These are phyloP conservation scores for Margaritifera margaritifera DNA, from an alignment of 2,888 invertebrate species.

Conservation along the genomic window DNA sequence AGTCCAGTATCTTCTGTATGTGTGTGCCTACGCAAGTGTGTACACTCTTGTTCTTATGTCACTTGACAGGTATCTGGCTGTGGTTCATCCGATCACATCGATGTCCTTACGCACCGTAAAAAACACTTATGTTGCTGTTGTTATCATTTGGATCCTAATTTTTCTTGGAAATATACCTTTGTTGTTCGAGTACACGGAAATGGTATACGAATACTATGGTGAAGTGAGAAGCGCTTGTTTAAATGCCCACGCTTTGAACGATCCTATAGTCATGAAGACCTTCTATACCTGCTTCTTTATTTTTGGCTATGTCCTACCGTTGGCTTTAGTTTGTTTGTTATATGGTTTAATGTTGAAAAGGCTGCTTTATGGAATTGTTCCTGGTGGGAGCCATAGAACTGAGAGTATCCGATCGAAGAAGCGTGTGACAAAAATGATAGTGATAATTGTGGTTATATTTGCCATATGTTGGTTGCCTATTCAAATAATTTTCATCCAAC, in stretches of 20 bases:
- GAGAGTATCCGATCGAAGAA: slow-evolving; percentile 88
- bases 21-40: slow-evolving; percentile 93
- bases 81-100: slow-evolving; percentile 92
- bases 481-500: slow-evolving; percentile 81
- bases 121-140: slow-evolving; percentile 86
- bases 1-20: slow-evolving; percentile 92
- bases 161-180: slow-evolving; percentile 66
- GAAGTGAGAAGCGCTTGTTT: slow-evolving; percentile 62
- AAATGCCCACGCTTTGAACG: slow-evolving; percentile 27
- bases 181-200: slow-evolving; percentile 57
- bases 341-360: slow-evolving; percentile 92
- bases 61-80: slow-evolving; percentile 90
- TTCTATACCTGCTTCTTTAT: slow-evolving; percentile 79
- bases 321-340: slow-evolving; percentile 88
- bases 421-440: slow-evolving; percentile 92
- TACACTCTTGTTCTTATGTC: slow-evolving; percentile 96
- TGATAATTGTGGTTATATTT: slow-evolving; percentile 92
- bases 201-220: slow-evolving; percentile 70
- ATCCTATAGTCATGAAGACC: slow-evolving; percentile 17
- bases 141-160: slow-evolving; percentile 87
- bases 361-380: slow-evolving; percentile 85
- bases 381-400: slow-evolving; percentile 82
- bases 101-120: slow-evolving; percentile 87
- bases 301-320: slow-evolving; percentile 90
- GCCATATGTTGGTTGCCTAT: slow-evolving; percentile 96